Base-by-base conservation (phyloP, 2,113 vertebrate genomes). In the Chiloscyllium plagiosum region DNA sequence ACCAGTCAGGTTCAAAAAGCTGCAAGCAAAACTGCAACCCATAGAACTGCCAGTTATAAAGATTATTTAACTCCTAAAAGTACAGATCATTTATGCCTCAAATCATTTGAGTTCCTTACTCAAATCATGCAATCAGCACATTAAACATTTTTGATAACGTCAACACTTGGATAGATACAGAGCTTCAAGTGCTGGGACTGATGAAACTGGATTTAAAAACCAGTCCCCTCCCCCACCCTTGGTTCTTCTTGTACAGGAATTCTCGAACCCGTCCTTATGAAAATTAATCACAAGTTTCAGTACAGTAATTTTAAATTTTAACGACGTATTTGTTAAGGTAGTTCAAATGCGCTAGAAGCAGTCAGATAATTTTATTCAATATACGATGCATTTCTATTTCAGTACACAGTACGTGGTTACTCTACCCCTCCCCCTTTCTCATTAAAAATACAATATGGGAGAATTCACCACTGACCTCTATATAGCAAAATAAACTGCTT, bases 361-460 rank as follows among this genome's bases (percentile, higher is more conserved):
- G 94, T 42, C 24, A 70, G 29, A 3, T 26, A 50, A 29, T 66
- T 61, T 26, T 95, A 33, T 61, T 94, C 29, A 72, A 29, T 52
- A 52, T 52, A 95, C 42, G 47, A 20, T n/a, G 26, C 37, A 47
- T 95, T 95, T 72, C 68, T 72, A 95, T 72, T 72, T 95, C 69
- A 95, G 47, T 95, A 95, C 47, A 24, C 42, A 95, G 94, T 50
- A 95, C 94, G 69, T 95, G 94, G 68, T 95, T 33, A 69, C 47
- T 72, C 94, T 95, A 95, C 92, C 94, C 94, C 94, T 61, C 52
- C 94, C 94, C 94, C 94, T 26, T 72, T 95, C 66, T 95, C 47
- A 95, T 95, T 95, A 95, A 95, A 95, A 95, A 72, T 72, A 52
- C 94, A 94, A 94, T 94, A 95, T 95, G 94, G 94, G 94, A 95